Evolutionary conservation across 2,888 invertebrate genomes (phyloP).

Genomic region (Hymenopus coronatus): DNA sequence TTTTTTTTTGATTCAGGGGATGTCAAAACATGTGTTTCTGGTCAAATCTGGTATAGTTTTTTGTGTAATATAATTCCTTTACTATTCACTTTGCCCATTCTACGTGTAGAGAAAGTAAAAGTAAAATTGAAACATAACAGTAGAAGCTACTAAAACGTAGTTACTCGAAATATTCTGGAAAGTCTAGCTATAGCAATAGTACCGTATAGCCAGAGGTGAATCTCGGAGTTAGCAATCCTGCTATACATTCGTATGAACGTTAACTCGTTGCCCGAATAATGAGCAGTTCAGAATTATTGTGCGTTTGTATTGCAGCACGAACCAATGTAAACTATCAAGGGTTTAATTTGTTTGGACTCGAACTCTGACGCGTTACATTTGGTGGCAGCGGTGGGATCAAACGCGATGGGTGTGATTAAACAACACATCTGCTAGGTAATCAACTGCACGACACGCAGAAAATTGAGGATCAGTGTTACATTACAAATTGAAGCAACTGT

Average conservation of each 20-base stretch:
- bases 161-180: too few relatives aligned
- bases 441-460: not conserved
- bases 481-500: not conserved
- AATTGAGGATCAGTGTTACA: not conserved
- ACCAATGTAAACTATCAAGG: not conserved
- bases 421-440: not conserved
- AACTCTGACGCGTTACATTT: not conserved
- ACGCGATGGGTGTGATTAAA: not conserved
- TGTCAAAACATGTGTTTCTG: too few relatives aligned
- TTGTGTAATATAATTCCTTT: too few relatives aligned
- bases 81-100: too few relatives aligned
- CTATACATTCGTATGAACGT: not conserved
- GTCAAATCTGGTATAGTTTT: too few relatives aligned
- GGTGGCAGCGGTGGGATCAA: not conserved
- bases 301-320: not conserved
- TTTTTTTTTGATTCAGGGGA: too few relatives aligned
- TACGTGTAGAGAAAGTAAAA: too few relatives aligned
- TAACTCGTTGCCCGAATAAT: not conserved
- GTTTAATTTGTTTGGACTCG: not conserved
- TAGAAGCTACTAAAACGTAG: too few relatives aligned
- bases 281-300: not conserved
- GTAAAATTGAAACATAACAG: too few relatives aligned
- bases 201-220: too few relatives aligned
- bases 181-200: too few relatives aligned
- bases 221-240: too few relatives aligned